Percentiles rank a stretch among this genome's conserved stretches.
Evolutionary conservation across 1,140 invertebrate genomes (phyloP).

Genomic region (Drosophila azteca): DNA sequence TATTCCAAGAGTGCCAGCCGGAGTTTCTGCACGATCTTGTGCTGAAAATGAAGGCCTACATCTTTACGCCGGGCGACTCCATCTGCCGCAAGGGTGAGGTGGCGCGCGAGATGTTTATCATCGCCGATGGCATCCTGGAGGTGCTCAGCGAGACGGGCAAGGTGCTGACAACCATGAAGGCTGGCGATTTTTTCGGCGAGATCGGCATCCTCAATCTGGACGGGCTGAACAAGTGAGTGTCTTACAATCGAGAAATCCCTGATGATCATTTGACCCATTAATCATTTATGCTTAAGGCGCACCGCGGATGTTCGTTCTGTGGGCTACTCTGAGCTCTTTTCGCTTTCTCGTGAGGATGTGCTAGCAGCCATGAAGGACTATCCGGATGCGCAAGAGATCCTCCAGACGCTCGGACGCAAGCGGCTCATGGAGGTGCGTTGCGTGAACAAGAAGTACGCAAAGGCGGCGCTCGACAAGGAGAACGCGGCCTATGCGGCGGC

Average conservation of each 20-base stretch:
- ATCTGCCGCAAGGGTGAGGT: conserved; percentile 97
- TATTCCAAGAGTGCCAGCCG: conserved; percentile 95
- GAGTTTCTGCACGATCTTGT: conserved; percentile 98
- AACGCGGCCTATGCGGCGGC: conserved; percentile 61
- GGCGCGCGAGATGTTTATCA: conserved; percentile 99
- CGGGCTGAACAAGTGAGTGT: conserved; percentile 94
- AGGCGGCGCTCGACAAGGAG: conserved; percentile 70
- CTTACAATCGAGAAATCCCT: too few species aligned
- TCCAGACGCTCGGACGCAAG: conserved; percentile 93
- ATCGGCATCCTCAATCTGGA: conserved; percentile 98
- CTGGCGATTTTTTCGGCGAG: conserved; percentile 98
- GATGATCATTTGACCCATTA: too few species aligned
- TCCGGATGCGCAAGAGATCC: conserved; percentile 96
- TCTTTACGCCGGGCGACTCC: conserved; percentile 98
- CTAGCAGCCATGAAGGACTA: conserved; percentile 97
- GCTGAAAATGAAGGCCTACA: conserved; percentile 98
- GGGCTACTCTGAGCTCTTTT: conserved; percentile 97
- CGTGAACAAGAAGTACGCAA: conserved; percentile 83
- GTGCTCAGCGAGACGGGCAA: conserved; percentile 96
- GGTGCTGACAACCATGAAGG: conserved; percentile 97
- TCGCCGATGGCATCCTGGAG: conserved; percentile 97
- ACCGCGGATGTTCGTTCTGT: conserved; percentile 98
- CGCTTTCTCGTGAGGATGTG: conserved; percentile 97
- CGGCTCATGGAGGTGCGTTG: conserved; percentile 92
- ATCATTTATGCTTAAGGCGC: conserved; percentile 90